phyloP scores from a whole-genome alignment of 2,888 invertebrate genomes.

The Eupithecia subumbrata region DNA sequence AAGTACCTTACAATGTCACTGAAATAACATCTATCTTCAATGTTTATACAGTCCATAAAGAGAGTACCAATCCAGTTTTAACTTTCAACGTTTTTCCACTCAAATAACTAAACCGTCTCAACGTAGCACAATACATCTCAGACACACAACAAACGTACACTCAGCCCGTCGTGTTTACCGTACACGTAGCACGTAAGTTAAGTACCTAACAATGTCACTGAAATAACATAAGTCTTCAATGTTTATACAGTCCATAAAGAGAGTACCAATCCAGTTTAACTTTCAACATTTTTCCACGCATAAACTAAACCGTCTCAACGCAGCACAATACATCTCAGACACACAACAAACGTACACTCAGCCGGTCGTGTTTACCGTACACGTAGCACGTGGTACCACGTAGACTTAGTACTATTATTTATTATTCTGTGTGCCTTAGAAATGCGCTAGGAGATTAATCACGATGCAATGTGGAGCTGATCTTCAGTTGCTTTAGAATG shows the following conservation, averaged over 20 bases:
- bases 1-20: neutral
- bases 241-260: too few species aligned
- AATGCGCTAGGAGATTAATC: conserved; percentile 6
- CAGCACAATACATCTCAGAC: conserved; percentile 5
- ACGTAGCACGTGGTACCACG: neutral
- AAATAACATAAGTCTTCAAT: too few species aligned
- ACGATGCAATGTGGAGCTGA: neutral
- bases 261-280: too few species aligned
- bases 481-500: neutral
- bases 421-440: conserved; percentile 9
- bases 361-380: neutral
- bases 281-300: neutral
- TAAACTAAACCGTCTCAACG: neutral
- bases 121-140: conserved; percentile 2
- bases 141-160: conserved; percentile 8
- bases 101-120: neutral
- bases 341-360: conserved; percentile 9
- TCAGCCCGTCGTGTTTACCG: conserved; percentile 7
- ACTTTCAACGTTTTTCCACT: neutral
- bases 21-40: too few species aligned
- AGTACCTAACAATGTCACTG: neutral
- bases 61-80: too few species aligned
- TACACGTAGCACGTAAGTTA: neutral
- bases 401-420: neutral
- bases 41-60: too few species aligned